phyloP scores from a whole-genome alignment of 2,113 vertebrate species.

The Blennius ocellaris region DNA sequence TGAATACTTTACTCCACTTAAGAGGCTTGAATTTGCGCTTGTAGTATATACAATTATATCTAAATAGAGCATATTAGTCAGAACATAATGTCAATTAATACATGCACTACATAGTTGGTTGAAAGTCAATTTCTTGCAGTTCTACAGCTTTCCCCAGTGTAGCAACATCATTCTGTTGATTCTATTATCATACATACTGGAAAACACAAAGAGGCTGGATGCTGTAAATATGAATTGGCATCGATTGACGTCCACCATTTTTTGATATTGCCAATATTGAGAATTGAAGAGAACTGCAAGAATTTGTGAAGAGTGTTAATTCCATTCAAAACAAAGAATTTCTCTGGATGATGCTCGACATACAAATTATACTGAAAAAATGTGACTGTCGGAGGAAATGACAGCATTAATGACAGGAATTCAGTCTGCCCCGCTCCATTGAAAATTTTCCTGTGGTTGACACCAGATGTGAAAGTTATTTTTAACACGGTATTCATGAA shows the following conservation, averaged over 20 bases:
- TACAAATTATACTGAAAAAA: neutral
- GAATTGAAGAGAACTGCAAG: no score
- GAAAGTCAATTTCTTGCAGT: no score
- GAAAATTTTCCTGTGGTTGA: conserved; percentile 8
- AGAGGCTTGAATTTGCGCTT: neutral
- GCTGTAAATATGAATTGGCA: no score
- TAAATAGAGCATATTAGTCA: no score
- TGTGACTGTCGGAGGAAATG: conserved; percentile 7
- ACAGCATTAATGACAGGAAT: conserved; percentile 12
- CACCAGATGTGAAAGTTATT: neutral
- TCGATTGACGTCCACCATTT: no score
- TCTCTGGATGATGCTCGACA: neutral
- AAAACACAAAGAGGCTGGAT: no score
- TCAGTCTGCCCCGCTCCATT: conserved; percentile 10
- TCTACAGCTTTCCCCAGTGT: no score
- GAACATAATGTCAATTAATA: no score
- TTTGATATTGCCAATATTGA: no score
- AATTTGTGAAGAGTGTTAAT: conserved; percentile 8
- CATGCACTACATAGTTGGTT: no score
- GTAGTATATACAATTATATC: neutral
- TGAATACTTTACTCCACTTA: neutral
- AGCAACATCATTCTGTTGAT: no score
- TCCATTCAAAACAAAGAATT: conserved; percentile 9
- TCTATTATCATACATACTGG: no score
- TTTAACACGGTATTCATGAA: conserved; percentile 17